Conservation (phyloP, 2,888 invertebrate species). For the Apomyelois bistriatella region DNA sequence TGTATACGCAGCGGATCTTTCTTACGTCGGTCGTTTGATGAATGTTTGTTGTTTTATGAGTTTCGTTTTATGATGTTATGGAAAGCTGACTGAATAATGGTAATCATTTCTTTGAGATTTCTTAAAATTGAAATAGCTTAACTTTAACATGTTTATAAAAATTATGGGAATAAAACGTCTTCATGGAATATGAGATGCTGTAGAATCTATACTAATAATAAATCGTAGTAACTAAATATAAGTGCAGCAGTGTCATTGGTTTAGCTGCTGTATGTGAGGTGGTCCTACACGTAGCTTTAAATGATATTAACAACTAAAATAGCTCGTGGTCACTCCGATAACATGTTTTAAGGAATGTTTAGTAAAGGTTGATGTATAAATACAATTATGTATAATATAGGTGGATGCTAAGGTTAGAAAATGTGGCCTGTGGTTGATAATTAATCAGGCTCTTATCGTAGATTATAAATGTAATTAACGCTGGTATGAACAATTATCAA, state of each 20-base stretch:
- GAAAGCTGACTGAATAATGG: slow-evolving; percentile 75
- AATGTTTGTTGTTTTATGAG: slow-evolving; percentile 73
- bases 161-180: slow-evolving; percentile 30
- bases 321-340: slow-evolving; percentile 7
- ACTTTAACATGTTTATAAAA: slow-evolving; percentile 30
- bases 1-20: slow-evolving; percentile 55
- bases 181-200: slow-evolving; percentile 4
- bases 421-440: background rate
- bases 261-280: background rate
- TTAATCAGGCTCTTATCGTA: background rate
- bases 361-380: background rate
- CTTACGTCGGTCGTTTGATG: slow-evolving; percentile 61
- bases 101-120: slow-evolving; percentile 72
- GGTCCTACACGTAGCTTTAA: slow-evolving; percentile 3
- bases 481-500: too few relatives aligned
- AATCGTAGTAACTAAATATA: slow-evolving; percentile 1
- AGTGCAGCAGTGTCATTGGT: background rate
- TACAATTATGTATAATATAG: background rate
- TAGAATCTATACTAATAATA: too few relatives aligned
- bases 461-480: too few relatives aligned
- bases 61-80: slow-evolving; percentile 69
- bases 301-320: background rate
- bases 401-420: background rate
- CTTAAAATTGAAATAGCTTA: slow-evolving; percentile 30
- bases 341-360: background rate